These are phyloP conservation scores for Cactoblastis cactorum DNA, from an alignment of 2,888 invertebrate species.

Conservation along the genomic window DNA sequence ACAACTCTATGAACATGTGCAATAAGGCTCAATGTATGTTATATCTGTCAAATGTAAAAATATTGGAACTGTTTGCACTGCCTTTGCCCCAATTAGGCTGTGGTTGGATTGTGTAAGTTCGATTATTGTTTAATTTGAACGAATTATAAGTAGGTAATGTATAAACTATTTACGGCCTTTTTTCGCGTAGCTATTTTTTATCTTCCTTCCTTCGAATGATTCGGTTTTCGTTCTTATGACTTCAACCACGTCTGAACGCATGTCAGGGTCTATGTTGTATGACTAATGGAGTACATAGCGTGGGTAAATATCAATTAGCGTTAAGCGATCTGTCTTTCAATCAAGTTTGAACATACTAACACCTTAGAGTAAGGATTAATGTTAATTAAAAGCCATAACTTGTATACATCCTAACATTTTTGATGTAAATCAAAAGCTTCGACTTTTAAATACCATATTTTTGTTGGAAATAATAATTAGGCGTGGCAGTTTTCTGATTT, in stretches of 20 bases:
- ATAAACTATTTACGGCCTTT: background rate
- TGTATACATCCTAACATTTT: background rate
- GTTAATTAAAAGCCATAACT: conserved; percentile 1
- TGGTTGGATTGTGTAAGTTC: conserved; percentile 9
- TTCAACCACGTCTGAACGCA: background rate
- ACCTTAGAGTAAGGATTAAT: background rate
- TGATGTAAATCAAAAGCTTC: background rate
- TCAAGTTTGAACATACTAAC: background rate
- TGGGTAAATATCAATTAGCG: background rate
- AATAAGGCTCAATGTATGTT: no score
- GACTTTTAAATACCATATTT: no score
- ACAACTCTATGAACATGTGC: no score
- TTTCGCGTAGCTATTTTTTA: conserved; percentile 2
- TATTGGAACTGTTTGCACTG: conserved; percentile 29
- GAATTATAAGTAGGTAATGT: background rate
- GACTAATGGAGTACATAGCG: background rate
- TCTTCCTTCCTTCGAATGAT: background rate
- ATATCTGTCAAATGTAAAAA: background rate
- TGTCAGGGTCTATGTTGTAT: background rate
- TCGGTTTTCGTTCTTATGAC: conserved; percentile 9
- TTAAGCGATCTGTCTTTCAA: background rate
- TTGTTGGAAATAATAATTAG: background rate
- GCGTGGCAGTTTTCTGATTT: background rate
- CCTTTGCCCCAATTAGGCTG: conserved; percentile 25
- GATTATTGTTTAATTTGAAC: background rate